Evolutionary conservation across 2,113 vertebrate species (phyloP).

Genomic region (Syrrhaptes paradoxus): DNA sequence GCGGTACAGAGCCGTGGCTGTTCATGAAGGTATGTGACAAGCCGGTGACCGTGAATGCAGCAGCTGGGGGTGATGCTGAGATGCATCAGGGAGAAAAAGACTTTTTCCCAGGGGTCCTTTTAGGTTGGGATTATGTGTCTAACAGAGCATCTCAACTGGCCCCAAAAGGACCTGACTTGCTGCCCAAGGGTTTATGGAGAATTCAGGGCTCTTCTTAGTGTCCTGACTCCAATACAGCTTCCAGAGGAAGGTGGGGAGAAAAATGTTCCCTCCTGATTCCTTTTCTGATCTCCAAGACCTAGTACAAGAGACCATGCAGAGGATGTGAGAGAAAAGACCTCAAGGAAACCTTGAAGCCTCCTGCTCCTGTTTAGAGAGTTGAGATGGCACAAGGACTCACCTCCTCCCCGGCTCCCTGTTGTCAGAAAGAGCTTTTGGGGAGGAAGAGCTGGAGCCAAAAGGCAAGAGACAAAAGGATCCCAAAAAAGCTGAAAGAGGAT

Average conservation of each 20-base stretch:
- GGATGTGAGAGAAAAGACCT: not conserved
- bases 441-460: not conserved
- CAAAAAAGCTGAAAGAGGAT: too few relatives aligned
- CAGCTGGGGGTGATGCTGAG: not conserved
- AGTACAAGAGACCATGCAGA: not conserved
- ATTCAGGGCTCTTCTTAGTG: not conserved
- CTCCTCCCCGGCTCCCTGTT: not conserved
- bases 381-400: not conserved
- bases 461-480: not conserved
- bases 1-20: not conserved
- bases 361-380: not conserved
- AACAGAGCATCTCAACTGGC: not conserved
- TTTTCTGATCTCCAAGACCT: not conserved
- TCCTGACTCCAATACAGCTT: not conserved
- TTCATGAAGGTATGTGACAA: conserved; percentile 25
- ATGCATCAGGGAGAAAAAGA: not conserved
- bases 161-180: not conserved
- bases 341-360: not conserved
- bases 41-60: not conserved
- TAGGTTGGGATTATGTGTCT: not conserved
- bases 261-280: not conserved
- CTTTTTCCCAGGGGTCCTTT: not conserved
- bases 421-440: not conserved
- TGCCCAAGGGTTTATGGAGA: not conserved
- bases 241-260: not conserved